Evolutionary conservation across 2,888 invertebrate species (phyloP).

Genomic region (Epirrhoe alternata): DNA sequence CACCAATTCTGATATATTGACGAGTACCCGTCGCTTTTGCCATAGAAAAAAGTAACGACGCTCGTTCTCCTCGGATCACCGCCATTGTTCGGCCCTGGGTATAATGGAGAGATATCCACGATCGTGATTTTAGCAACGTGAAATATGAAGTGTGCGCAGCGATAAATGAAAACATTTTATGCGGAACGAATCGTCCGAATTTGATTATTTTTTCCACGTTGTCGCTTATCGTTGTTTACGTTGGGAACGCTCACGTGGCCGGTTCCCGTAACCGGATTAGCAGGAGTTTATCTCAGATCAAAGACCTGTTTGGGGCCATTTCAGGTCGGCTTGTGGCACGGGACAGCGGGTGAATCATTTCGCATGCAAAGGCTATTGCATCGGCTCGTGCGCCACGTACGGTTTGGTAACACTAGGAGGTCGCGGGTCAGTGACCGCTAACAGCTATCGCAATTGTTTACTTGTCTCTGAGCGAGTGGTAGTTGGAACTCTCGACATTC

Average conservation of each 20-base stretch:
- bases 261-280: slow-evolving; percentile 31
- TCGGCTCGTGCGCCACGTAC: slow-evolving; percentile 42
- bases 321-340: slow-evolving; percentile 25
- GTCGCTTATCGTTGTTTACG: slow-evolving; percentile 36
- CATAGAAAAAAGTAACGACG: slow-evolving; percentile 52
- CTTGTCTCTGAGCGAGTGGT: slow-evolving; percentile 31
- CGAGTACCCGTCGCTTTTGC: slow-evolving; percentile 58
- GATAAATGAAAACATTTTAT: slow-evolving; percentile 52
- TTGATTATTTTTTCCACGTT: slow-evolving; percentile 46
- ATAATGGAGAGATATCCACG: slow-evolving; percentile 51
- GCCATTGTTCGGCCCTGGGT: slow-evolving; percentile 53
- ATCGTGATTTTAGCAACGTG: slow-evolving; percentile 52
- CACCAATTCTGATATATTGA: slow-evolving; percentile 67
- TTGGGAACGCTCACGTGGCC: slow-evolving; percentile 35
- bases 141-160: slow-evolving; percentile 54
- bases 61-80: slow-evolving; percentile 45
- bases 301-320: slow-evolving; percentile 40
- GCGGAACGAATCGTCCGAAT: slow-evolving; percentile 41
- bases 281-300: slow-evolving; percentile 40
- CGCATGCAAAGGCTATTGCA: slow-evolving; percentile 55
- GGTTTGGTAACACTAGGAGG: slow-evolving; percentile 57
- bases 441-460: slow-evolving; percentile 78
- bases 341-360: slow-evolving; percentile 45
- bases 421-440: slow-evolving; percentile 61
- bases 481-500: not conserved